phyloP scores from a whole-genome alignment of 2,888 invertebrate genomes.

The Rhagonycha lutea region DNA sequence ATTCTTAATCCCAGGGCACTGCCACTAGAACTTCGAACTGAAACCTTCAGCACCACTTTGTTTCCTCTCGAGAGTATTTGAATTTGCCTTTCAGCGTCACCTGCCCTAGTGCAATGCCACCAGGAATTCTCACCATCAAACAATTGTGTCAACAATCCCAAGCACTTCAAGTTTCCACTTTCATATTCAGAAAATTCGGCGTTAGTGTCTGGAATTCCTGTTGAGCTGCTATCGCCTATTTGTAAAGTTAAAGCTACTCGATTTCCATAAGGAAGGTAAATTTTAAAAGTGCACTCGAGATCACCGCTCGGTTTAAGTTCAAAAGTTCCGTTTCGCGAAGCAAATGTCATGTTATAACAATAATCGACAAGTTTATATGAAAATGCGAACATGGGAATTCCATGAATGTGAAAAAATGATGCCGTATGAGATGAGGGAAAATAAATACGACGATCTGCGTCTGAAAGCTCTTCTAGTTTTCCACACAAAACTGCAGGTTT shows the following conservation, averaged over 20 bases:
- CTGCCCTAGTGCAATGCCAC: slow-evolving; percentile 64
- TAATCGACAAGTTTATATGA: slow-evolving; percentile 71
- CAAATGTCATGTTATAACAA: slow-evolving; percentile 71
- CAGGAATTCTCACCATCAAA: slow-evolving; percentile 63
- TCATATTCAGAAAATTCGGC: slow-evolving; percentile 42
- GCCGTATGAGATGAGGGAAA: slow-evolving; percentile 57
- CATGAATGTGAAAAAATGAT: slow-evolving; percentile 62
- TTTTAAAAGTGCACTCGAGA: slow-evolving; percentile 69
- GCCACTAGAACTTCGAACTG: slow-evolving; percentile 38
- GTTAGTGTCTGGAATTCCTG: slow-evolving; percentile 22
- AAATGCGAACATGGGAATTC: slow-evolving; percentile 69
- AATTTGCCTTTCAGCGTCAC: slow-evolving; percentile 62
- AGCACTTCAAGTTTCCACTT: slow-evolving; percentile 54
- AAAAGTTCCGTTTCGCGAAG: slow-evolving; percentile 67
- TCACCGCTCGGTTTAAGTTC: slow-evolving; percentile 64
- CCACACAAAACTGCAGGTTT: slow-evolving; percentile 63
- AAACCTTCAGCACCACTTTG: slow-evolving; percentile 57
- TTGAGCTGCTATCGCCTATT: slow-evolving; percentile 56
- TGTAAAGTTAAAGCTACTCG: slow-evolving; percentile 66
- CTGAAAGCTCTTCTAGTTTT: slow-evolving; percentile 70
- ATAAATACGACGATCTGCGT: slow-evolving; percentile 64
- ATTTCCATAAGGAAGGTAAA: slow-evolving; percentile 73
- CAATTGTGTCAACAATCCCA: slow-evolving; percentile 62
- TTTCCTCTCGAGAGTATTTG: slow-evolving; percentile 65
- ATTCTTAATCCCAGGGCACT: slow-evolving; percentile 56